These are phyloP conservation scores for Corythornis cristatus DNA, from an alignment of 2,113 vertebrate species.

Conservation along the genomic window DNA sequence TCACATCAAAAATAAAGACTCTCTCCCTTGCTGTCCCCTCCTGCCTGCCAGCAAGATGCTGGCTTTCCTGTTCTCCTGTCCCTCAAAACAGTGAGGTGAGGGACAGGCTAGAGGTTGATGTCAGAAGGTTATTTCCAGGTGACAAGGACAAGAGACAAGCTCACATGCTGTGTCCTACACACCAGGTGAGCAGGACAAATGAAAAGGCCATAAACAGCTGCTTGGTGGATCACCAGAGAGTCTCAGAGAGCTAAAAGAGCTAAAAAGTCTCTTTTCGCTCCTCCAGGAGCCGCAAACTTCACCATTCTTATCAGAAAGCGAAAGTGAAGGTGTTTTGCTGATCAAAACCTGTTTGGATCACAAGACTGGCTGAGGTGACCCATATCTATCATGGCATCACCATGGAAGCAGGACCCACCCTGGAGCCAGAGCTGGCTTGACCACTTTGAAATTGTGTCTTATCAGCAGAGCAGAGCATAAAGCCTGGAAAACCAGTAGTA, in stretches of 20 bases:
- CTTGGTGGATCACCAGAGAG: background rate
- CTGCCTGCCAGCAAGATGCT: background rate
- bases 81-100: background rate
- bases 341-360: background rate
- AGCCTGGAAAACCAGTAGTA: background rate
- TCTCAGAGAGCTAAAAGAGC: background rate
- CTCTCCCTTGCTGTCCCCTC: background rate
- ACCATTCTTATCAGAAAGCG: background rate
- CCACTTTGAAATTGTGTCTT: constrained; percentile 1
- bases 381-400: background rate
- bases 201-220: background rate
- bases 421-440: background rate
- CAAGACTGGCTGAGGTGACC: background rate
- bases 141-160: background rate
- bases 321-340: constrained; percentile 20
- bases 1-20: background rate
- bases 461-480: constrained; percentile 9
- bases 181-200: background rate
- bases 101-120: background rate
- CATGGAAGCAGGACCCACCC: background rate
- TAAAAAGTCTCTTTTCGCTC: background rate
- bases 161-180: background rate
- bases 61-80: background rate
- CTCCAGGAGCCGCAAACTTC: background rate
- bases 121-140: background rate